A percentile compares a stretch with the other conserved stretches of the same genome.
These are phyloP conservation scores for Mantis religiosa DNA, from an alignment of 2,888 invertebrate species.

Conservation along the genomic window DNA sequence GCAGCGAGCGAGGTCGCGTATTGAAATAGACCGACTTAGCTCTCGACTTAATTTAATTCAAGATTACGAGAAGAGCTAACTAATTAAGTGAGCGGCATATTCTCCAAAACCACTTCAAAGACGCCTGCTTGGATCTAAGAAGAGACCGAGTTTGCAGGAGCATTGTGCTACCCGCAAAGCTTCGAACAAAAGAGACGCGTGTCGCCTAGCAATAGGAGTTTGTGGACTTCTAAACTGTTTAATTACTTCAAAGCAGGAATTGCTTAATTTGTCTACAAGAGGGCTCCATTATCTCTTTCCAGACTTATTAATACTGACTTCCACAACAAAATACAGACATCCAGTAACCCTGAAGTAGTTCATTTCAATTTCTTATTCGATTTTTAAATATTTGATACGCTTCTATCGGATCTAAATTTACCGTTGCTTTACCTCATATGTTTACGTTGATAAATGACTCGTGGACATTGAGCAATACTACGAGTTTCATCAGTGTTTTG, in stretches of 20 bases:
- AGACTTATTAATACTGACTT: too few species aligned
- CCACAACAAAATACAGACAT: too few species aligned
- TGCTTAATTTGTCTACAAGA: neutral
- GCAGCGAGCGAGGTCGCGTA: neutral
- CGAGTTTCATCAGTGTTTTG: too few species aligned
- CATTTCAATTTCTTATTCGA: too few species aligned
- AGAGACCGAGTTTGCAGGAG: neutral
- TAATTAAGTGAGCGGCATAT: neutral
- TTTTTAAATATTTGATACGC: too few species aligned
- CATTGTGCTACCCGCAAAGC: neutral
- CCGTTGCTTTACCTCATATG: too few species aligned
- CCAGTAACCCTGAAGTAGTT: too few species aligned
- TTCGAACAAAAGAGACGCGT: neutral
- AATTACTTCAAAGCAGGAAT: neutral
- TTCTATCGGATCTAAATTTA: too few species aligned
- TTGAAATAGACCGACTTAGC: neutral
- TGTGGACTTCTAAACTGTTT: neutral
- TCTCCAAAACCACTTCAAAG: neutral
- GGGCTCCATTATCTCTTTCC: too few species aligned
- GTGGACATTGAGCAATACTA: too few species aligned
- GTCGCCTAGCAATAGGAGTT: neutral
- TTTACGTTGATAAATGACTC: too few species aligned
- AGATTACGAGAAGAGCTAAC: neutral
- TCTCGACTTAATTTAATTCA: neutral
- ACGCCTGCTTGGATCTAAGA: neutral